Conservation (phyloP, 2,113 vertebrate species). For the Mustela nigripes region DNA sequence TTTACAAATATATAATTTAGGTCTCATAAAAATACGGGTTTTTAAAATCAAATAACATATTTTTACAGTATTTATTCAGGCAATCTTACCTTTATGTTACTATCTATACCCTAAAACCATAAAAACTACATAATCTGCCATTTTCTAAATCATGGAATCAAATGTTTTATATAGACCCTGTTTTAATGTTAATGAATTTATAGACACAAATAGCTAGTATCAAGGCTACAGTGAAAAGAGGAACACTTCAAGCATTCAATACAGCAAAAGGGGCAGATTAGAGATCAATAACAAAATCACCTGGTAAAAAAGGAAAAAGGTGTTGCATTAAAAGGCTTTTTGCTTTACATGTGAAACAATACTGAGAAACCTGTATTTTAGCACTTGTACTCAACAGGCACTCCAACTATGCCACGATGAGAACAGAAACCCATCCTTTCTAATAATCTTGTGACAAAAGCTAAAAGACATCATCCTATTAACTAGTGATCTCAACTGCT, state of each 20-base stretch:
- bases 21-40: constrained; percentile 53
- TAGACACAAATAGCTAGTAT: constrained; percentile 83
- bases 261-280: constrained; percentile 92
- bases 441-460: constrained; percentile 99
- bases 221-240: constrained; percentile 89
- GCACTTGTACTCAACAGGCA: constrained; percentile 96
- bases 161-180: constrained; percentile 80
- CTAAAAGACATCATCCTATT: constrained; percentile 99
- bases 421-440: constrained; percentile 96
- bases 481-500: constrained; percentile 99
- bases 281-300: constrained; percentile 95
- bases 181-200: constrained; percentile 85
- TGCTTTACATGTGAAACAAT: constrained; percentile 94
- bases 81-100: constrained; percentile 45
- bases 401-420: constrained; percentile 92
- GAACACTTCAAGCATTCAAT: constrained; percentile 96
- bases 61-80: constrained; percentile 52
- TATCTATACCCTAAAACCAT: constrained; percentile 60
- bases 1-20: constrained; percentile 67
- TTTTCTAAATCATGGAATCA: constrained; percentile 64
- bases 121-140: constrained; percentile 68
- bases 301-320: constrained; percentile 96
- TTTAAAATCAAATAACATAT: constrained; percentile 69
- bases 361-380: constrained; percentile 93
- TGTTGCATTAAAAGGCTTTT: constrained; percentile 95